phyloP scores from a whole-genome alignment of 35 echinoderm and acorn worm species.

The Heliocidaris tuberculata region DNA sequence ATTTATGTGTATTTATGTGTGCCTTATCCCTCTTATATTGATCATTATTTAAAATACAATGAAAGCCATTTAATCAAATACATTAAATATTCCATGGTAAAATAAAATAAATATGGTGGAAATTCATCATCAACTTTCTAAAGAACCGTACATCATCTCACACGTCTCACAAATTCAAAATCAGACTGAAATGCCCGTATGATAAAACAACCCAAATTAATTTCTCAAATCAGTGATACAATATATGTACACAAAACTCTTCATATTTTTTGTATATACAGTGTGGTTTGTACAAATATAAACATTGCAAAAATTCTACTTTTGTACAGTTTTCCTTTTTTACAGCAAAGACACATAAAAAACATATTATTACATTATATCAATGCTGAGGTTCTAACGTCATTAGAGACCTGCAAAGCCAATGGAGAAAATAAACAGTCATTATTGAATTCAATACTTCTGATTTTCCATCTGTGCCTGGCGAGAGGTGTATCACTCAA shows the following conservation, averaged over 20 bases:
- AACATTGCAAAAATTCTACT: slow-evolving; percentile 38
- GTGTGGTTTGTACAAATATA: slow-evolving; percentile 41
- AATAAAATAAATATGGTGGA: not conserved
- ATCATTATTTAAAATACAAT: not conserved
- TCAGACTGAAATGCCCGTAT: not conserved
- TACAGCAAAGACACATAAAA: slow-evolving; percentile 22
- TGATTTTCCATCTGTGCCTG: no score
- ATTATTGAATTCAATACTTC: no score
- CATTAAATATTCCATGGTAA: not conserved
- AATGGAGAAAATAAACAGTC: not conserved
- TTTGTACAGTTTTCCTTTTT: slow-evolving; percentile 21
- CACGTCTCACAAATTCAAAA: not conserved
- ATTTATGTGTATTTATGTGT: not conserved
- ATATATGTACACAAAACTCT: slow-evolving; percentile 23
- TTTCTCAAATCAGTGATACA: not conserved
- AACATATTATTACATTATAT: not conserved
- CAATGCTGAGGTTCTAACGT: not conserved
- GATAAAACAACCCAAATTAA: not conserved
- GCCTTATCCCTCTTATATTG: not conserved
- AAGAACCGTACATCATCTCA: not conserved
- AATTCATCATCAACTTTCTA: not conserved
- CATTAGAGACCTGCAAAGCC: not conserved
- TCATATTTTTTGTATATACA: not conserved
- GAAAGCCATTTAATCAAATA: not conserved
- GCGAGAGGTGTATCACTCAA: no score